A percentile compares a stretch with the other conserved stretches of the same genome.
Evolutionary conservation across 2,797 vertebrate genomes (phyloP).

Genomic region (Lepilemur septentrionalis): DNA sequence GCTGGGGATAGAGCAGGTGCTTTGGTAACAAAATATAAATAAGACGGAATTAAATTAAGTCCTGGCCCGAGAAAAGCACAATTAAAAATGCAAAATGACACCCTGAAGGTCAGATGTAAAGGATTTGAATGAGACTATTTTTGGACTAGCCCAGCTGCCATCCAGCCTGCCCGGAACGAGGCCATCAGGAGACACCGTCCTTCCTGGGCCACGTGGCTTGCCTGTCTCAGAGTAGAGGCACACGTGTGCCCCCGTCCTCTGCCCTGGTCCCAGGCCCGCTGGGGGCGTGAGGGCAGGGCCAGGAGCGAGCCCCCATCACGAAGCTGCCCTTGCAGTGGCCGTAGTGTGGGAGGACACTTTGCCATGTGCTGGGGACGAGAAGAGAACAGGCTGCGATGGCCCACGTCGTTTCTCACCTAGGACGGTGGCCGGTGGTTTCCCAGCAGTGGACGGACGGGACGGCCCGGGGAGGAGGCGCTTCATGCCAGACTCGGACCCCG

Average conservation of each 20-base stretch:
- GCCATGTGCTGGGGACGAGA: rapidly evolving
- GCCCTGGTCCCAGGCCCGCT: not conserved
- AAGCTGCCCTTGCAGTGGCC: not conserved
- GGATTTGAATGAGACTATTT: constrained; percentile 20
- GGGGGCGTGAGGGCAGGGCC: not conserved
- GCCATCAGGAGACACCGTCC: not conserved
- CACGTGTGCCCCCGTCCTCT: rapidly evolving
- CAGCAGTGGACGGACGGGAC: not conserved
- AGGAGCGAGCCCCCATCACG: rapidly evolving
- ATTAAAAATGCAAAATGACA: not conserved
- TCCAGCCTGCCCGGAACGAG: not conserved
- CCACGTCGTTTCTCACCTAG: not conserved
- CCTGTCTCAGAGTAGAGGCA: not conserved
- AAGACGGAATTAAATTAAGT: not conserved
- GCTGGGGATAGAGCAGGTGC: not conserved
- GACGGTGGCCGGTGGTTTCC: not conserved
- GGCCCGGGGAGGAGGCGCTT: rapidly evolving
- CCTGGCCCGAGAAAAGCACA: not conserved
- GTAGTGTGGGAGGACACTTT: rapidly evolving
- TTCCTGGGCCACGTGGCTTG: not conserved
- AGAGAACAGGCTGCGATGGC: not conserved
- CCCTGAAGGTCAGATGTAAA: constrained; percentile 4
- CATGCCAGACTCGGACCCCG: rapidly evolving
- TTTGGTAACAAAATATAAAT: not conserved
- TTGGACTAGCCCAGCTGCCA: constrained; percentile 52